These are phyloP conservation scores for Sarcophaga caerulescens DNA, from an alignment of 2,888 invertebrate genomes.

Conservation along the genomic window DNA sequence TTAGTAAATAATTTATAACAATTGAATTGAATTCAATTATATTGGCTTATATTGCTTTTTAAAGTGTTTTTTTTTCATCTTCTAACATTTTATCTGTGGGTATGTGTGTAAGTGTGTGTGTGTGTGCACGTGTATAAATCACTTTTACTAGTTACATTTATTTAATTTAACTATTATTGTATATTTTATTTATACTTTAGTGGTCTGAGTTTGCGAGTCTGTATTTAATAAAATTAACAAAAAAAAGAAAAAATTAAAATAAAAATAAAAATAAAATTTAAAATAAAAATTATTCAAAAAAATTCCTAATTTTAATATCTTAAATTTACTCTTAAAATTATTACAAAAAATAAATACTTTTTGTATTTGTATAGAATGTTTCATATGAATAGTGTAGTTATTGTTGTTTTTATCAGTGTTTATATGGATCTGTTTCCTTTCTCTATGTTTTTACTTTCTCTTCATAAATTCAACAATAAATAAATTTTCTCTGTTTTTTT, in stretches of 20 bases:
- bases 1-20: slow-evolving; percentile 18
- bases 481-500: slow-evolving; percentile 10
- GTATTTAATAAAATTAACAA: slow-evolving; percentile 41
- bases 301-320: not conserved
- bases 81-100: not conserved
- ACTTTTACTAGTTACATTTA: not conserved
- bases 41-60: slow-evolving; percentile 55
- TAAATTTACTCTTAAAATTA: slow-evolving; percentile 41
- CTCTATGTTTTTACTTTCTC: not conserved
- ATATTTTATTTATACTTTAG: slow-evolving; percentile 14
- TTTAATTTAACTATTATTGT: not conserved
- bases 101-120: not conserved
- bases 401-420: slow-evolving; percentile 18
- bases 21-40: slow-evolving; percentile 33
- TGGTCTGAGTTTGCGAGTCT: slow-evolving; percentile 58
- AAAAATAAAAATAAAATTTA: slow-evolving; percentile 13
- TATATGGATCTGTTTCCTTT: no score
- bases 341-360: slow-evolving; percentile 56
- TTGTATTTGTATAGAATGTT: slow-evolving; percentile 56
- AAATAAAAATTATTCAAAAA: slow-evolving; percentile 12
- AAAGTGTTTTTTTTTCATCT: not conserved
- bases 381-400: not conserved
- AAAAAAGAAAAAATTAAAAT: not conserved
- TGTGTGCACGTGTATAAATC: no score
- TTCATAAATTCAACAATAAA: slow-evolving; percentile 39